A percentile compares a stretch with the other conserved stretches of the same genome.
Evolutionary conservation across 1,140 invertebrate species (phyloP).

Genomic region (Bombus terrestris): DNA sequence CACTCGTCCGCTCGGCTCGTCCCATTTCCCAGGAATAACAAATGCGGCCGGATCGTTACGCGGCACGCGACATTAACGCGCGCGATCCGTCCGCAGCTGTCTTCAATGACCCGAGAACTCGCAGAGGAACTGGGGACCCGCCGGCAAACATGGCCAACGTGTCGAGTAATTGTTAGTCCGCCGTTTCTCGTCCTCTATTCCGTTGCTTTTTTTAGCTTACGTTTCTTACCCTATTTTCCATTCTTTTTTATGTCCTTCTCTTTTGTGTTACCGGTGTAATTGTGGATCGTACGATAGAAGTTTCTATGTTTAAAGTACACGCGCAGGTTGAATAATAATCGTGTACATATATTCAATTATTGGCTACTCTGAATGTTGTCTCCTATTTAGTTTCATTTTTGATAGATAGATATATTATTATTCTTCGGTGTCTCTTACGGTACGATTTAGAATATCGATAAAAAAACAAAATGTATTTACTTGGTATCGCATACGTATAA

Average conservation of each 20-base stretch:
- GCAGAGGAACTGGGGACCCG: neutral
- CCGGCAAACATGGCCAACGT: neutral
- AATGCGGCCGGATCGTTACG: conserved; percentile 56
- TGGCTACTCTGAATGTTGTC: too few species aligned
- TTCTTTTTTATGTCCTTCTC: neutral
- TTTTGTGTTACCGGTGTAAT: too few species aligned
- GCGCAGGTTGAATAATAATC: too few species aligned
- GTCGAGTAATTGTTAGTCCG: conserved; percentile 31
- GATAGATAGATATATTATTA: too few species aligned
- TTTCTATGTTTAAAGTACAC: too few species aligned
- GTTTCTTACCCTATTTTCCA: neutral
- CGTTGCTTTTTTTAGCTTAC: neutral
- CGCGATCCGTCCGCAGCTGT: conserved; percentile 54
- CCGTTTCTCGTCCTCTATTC: neutral
- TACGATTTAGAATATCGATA: too few species aligned
- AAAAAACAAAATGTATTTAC: neutral
- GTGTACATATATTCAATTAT: too few species aligned
- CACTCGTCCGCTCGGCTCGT: conserved; percentile 41
- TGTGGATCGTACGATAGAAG: too few species aligned
- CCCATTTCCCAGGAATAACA: conserved; percentile 51
- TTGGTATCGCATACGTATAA: neutral
- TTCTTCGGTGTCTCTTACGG: too few species aligned
- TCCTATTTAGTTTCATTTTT: too few species aligned
- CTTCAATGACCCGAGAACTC: conserved; percentile 53
- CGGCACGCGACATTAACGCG: conserved; percentile 56